Evolutionary conservation across 1,140 invertebrate genomes (phyloP).

Genomic region (Xylocopa sonorina): DNA sequence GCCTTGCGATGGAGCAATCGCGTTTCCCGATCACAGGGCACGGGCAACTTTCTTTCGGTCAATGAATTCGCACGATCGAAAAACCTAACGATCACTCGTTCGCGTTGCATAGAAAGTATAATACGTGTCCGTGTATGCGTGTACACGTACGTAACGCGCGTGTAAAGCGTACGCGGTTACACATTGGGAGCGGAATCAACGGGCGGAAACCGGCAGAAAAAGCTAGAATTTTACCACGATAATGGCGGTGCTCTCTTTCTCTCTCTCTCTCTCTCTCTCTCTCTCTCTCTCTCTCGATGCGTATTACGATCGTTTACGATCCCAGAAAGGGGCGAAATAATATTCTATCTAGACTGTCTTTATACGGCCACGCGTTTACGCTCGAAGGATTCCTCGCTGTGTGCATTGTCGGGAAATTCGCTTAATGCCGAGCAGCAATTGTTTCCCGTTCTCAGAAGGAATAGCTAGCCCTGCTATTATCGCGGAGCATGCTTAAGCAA

Average conservation of each 20-base stretch:
- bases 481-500: constrained; percentile 4
- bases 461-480: not conserved
- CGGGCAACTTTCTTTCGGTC: constrained; percentile 22
- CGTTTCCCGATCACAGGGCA: too few species aligned
- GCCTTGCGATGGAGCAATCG: not conserved
- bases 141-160: too few species aligned
- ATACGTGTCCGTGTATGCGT: too few species aligned
- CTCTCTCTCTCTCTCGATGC: too few species aligned
- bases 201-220: constrained; percentile 57
- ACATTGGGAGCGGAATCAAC: constrained; percentile 44
- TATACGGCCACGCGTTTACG: constrained; percentile 53
- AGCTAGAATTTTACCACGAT: constrained; percentile 38
- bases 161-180: not conserved
- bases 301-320: constrained; percentile 46
- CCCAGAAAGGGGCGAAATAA: constrained; percentile 51
- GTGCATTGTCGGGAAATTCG: constrained; percentile 50
- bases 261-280: too few species aligned
- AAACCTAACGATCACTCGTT: constrained; percentile 42
- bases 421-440: not conserved
- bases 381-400: constrained; percentile 35
- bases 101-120: constrained; percentile 20
- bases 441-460: not conserved
- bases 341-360: constrained; percentile 49
- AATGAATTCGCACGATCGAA: constrained; percentile 43
- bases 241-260: too few species aligned